These are phyloP conservation scores for Sibirionetta formosa DNA, from an alignment of 2,797 vertebrate species.

Conservation along the genomic window DNA sequence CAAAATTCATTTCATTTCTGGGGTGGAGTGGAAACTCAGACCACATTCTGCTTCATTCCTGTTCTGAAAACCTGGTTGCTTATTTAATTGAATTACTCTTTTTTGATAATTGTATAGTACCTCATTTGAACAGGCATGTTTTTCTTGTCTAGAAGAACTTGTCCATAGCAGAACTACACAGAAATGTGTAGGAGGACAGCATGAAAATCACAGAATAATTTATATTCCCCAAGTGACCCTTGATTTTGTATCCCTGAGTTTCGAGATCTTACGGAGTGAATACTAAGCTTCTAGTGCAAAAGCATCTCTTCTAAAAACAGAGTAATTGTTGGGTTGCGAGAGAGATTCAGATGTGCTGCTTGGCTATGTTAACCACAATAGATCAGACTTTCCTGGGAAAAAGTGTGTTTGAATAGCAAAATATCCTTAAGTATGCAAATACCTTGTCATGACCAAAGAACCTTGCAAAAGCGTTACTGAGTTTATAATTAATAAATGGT, in stretches of 20 bases:
- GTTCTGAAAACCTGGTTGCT: neutral
- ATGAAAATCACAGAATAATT: neutral
- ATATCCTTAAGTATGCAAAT: neutral
- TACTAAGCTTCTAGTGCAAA: neutral
- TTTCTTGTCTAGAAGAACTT: neutral
- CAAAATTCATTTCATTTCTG: neutral
- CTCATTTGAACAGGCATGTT: neutral
- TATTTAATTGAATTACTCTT: constrained; percentile 1
- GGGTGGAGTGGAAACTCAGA: neutral
- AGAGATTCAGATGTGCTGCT: neutral
- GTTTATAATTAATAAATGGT: neutral
- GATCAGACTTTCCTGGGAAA: neutral
- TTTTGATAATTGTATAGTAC: neutral
- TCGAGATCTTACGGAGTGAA: neutral
- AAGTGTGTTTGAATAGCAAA: neutral
- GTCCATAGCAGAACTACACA: neutral
- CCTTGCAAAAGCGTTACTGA: neutral
- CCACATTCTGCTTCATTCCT: neutral
- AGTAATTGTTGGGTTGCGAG: neutral
- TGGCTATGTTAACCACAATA: neutral
- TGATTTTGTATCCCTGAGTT: neutral
- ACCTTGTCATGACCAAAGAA: neutral
- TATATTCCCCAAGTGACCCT: neutral
- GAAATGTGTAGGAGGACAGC: neutral
- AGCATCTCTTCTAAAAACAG: constrained; percentile 21